Percentiles rank a stretch among this genome's conserved stretches.
Evolutionary conservation across 2,888 invertebrate species (phyloP).

Genomic region (Gortyna flavago): DNA sequence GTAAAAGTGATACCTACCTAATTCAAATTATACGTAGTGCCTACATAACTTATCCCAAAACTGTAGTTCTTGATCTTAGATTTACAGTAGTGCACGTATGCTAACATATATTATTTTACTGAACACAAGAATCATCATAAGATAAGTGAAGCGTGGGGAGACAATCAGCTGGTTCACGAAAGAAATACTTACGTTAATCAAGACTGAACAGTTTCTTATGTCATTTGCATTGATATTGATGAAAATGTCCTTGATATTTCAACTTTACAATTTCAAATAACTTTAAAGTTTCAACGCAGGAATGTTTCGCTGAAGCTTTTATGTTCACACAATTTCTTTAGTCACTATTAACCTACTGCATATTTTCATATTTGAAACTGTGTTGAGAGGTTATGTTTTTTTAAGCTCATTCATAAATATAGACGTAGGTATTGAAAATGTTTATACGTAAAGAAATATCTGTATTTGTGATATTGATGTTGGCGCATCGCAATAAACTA

Average conservation of each 20-base stretch:
- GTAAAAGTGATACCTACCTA: neutral
- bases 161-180: slow-evolving; percentile 14
- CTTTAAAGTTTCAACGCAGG: neutral
- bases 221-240: neutral
- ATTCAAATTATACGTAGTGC: neutral
- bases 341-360: neutral
- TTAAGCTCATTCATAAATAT: slow-evolving; percentile 21
- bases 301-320: neutral
- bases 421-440: slow-evolving; percentile 7
- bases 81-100: neutral
- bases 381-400: neutral
- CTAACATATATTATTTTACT: neutral
- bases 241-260: neutral
- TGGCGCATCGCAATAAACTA: slow-evolving; percentile 12
- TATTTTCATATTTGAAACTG: slow-evolving; percentile 8
- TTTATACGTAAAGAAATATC: slow-evolving; percentile 13
- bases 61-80: neutral
- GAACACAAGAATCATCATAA: neutral
- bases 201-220: neutral
- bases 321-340: neutral
- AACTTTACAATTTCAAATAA: neutral
- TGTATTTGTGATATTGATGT: slow-evolving; percentile 19
- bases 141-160: neutral
- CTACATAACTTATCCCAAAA: neutral
- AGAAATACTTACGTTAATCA: neutral